Evolutionary conservation across 2,888 invertebrate species (phyloP).

Genomic region (Cerastis rubricosa): DNA sequence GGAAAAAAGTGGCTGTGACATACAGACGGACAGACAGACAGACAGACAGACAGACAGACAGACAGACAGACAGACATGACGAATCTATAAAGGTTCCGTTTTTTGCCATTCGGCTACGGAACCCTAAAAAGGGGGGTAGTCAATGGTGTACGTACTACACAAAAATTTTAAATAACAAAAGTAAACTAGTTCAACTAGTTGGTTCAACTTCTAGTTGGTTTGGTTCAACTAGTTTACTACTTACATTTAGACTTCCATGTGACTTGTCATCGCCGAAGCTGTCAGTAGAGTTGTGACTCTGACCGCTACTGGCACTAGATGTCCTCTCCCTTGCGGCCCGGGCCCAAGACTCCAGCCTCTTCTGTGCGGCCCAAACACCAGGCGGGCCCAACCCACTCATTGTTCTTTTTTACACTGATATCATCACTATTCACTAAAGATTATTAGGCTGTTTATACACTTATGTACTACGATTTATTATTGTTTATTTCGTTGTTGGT

Average conservation of each 20-base stretch:
- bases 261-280: conserved; percentile 89
- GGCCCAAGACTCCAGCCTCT: conserved; percentile 94
- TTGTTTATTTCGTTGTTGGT: conserved; percentile 58
- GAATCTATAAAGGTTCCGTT: no score
- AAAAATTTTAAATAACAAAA: no score
- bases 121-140: no score
- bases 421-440: conserved; percentile 68
- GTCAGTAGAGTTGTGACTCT: conserved; percentile 90
- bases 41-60: no score
- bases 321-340: conserved; percentile 93
- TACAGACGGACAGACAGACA: no score
- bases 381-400: conserved; percentile 94
- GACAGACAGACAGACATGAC: no score
- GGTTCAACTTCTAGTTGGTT: no score
- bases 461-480: conserved; percentile 44
- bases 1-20: no score
- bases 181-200: no score
- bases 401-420: conserved; percentile 62
- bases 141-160: no score
- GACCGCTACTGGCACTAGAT: conserved; percentile 89
- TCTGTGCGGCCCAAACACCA: conserved; percentile 94
- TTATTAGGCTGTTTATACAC: conserved; percentile 36
- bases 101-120: no score
- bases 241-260: conserved; percentile 85
- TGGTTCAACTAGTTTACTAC: conserved; percentile 49